Evolutionary conservation across 2,113 vertebrate species (phyloP).

Genomic region (Fukomys damarensis): DNA sequence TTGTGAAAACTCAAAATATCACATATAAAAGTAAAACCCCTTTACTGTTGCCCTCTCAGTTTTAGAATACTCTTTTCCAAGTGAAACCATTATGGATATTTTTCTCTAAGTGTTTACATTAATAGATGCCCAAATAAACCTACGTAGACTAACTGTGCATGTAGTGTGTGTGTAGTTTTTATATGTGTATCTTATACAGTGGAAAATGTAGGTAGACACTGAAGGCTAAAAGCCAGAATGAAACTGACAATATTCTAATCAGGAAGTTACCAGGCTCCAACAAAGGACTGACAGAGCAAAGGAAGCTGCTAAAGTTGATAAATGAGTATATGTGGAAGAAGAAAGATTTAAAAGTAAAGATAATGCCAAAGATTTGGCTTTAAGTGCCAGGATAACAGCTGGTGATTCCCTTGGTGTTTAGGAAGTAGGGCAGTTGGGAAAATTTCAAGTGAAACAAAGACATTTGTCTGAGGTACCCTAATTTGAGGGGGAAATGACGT

Average conservation of each 20-base stretch:
- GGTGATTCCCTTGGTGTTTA: constrained; percentile 69
- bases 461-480: constrained; percentile 53
- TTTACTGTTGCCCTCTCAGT: neutral
- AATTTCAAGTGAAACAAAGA: constrained; percentile 74
- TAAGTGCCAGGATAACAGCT: constrained; percentile 50
- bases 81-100: neutral
- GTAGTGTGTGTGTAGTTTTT: neutral
- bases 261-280: constrained; percentile 19
- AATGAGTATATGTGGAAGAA: constrained; percentile 60
- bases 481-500: constrained; percentile 65
- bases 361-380: constrained; percentile 59
- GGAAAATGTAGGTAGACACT: neutral
- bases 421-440: constrained; percentile 71
- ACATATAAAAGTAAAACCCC: neutral
- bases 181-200: neutral
- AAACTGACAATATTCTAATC: constrained; percentile 61
- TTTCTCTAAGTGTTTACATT: neutral
- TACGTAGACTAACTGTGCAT: neutral
- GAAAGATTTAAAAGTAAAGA: constrained; percentile 75
- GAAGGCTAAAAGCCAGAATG: neutral
- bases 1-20: neutral
- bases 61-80: neutral
- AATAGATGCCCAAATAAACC: neutral
- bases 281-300: constrained; percentile 47
- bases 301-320: constrained; percentile 68